phyloP scores from a whole-genome alignment of 2,113 vertebrate genomes.

The Terrapene triunguis region DNA sequence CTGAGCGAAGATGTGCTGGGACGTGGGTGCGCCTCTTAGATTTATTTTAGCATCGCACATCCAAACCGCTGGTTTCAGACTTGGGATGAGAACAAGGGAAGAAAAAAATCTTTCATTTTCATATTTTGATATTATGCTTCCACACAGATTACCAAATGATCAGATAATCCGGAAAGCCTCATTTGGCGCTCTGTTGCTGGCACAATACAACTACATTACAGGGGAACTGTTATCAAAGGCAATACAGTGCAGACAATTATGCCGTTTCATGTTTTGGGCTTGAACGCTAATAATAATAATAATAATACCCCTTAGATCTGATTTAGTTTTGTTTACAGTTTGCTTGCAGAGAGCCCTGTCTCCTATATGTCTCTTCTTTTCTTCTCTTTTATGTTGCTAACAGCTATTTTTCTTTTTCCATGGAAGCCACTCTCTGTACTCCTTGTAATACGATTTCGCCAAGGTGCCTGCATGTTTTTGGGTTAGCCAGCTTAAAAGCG shows the following conservation, averaged over 20 bases:
- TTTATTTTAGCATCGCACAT: not conserved
- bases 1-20: not conserved
- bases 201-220: not conserved
- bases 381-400: not conserved
- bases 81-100: not conserved
- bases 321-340: not conserved
- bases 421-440: not conserved
- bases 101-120: not conserved
- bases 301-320: not conserved
- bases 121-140: not conserved
- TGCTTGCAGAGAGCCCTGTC: not conserved
- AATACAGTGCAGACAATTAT: not conserved
- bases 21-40: not conserved
- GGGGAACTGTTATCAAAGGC: not conserved
- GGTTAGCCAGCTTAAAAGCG: not conserved
- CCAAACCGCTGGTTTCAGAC: not conserved
- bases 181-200: not conserved
- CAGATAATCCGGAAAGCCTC: not conserved
- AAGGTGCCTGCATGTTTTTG: not conserved
- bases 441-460: not conserved
- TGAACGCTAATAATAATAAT: not conserved
- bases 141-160: not conserved
- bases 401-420: not conserved
- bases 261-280: not conserved
- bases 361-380: not conserved